phyloP scores from a whole-genome alignment of 2,888 invertebrate genomes.

The Rhingia rostrata region DNA sequence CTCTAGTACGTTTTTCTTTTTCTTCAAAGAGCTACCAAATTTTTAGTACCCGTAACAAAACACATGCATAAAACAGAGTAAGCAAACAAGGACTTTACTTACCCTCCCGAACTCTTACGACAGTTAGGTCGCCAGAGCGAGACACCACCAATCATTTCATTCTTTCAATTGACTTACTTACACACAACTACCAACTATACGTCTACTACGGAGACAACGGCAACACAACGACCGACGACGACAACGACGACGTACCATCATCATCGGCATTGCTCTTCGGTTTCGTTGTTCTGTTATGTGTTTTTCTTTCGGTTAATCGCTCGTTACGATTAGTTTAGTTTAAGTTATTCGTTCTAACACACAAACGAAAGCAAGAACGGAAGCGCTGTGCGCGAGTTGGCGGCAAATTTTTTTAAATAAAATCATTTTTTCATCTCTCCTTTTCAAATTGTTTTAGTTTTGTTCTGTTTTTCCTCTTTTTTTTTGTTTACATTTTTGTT shows the following conservation, averaged over 20 bases:
- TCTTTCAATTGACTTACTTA: conserved; percentile 32
- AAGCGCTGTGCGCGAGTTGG: conserved; percentile 62
- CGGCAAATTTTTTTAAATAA: conserved; percentile 63
- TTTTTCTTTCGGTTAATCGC: conserved; percentile 73
- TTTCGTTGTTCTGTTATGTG: conserved; percentile 61
- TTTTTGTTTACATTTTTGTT: conserved; percentile 45
- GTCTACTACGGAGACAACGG: conserved; percentile 8
- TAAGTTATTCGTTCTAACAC: conserved; percentile 72
- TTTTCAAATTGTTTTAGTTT: conserved; percentile 10
- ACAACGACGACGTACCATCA: conserved; percentile 26
- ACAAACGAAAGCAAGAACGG: conserved; percentile 61
- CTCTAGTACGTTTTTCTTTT: conserved; percentile 47
- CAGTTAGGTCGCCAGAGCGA: conserved; percentile 36
- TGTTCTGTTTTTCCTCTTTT: conserved; percentile 16
- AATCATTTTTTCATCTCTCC: conserved; percentile 31
- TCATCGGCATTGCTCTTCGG: conserved; percentile 44
- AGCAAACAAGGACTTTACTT: conserved; percentile 52
- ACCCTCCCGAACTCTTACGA: conserved; percentile 25
- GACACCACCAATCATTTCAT: conserved; percentile 18
- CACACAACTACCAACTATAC: conserved; percentile 36
- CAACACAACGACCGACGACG: conserved; percentile 9
- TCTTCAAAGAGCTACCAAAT: conserved; percentile 32
- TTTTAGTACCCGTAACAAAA: conserved; percentile 55
- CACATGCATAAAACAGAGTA: conserved; percentile 45
- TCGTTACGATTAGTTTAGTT: conserved; percentile 74